Base-by-base conservation (phyloP, 2,113 vertebrate genomes). In the Numida meleagris region DNA sequence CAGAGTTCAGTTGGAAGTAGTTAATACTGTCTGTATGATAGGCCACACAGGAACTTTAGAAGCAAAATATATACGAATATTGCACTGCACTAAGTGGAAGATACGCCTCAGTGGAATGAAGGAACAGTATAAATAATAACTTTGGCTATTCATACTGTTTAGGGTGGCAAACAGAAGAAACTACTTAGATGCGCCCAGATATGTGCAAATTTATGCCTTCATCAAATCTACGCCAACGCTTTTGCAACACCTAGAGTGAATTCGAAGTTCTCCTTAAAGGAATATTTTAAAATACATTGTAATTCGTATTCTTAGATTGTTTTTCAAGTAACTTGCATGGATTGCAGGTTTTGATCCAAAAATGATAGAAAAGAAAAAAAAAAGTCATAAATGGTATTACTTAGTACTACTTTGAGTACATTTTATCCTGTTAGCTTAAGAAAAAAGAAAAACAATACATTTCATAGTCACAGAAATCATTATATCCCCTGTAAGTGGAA, bases 401-500 rank as follows among this genome's bases (percentile, higher is more conserved):
- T 71, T 36, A 88, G 34, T 25, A 65, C 76, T 85, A 48, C 27
- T 87, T 87, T 29, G 78, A 94, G 34, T 23, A 87, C 40, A 83
- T 67, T 95, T 93, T 38, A 94, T 61, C n/a, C 51, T 79, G 31
- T 75, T 58, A 94, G 61, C 55, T 82, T 93, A 68, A 95, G 89
- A 78, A 82, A 67, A 74, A 82, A 65, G 46, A 90, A 92, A 97
- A 96, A 51, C n/a, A 94, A 89, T 81, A 89, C 5, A 78, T 86
- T 94, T 91, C 82, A 65, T 58, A 88, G 68, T 77, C 65, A 93
- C 31, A 90, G 82, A 96, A 91, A 42, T 50, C 48, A 84, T 80
- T 95, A 91, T 90, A 94, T 82, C 81, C 50, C 80, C 94, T 95
- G 51, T 75, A 96, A 96, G 94, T 82, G 79, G 90, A 84, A 94